A percentile compares a stretch with the other conserved stretches of the same genome.
phyloP scores from a whole-genome alignment of 2,113 vertebrate genomes.

The Menidia beryllina region DNA sequence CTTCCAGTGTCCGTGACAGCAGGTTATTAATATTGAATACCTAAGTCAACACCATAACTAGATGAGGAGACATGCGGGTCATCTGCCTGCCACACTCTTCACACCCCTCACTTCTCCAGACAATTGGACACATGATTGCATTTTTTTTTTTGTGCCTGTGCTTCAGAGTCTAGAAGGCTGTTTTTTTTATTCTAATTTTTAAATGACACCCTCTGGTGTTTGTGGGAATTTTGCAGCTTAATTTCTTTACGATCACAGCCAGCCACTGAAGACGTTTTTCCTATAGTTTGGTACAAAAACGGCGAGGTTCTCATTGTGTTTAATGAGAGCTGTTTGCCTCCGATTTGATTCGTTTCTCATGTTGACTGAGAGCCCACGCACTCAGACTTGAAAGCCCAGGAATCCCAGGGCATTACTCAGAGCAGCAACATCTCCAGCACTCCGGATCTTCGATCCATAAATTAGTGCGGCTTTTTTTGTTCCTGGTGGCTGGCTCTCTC shows the following conservation, averaged over 20 bases:
- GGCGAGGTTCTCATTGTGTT: slow-evolving; percentile 25
- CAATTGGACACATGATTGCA: slow-evolving; percentile 46
- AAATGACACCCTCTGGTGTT: not conserved
- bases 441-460: slow-evolving; percentile 62
- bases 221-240: not conserved
- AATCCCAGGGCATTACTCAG: slow-evolving; percentile 59
- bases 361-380: slow-evolving; percentile 44
- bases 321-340: slow-evolving; percentile 27
- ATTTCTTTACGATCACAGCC: not conserved
- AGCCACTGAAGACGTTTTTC: slow-evolving; percentile 3
- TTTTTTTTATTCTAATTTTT: too few relatives aligned
- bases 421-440: slow-evolving; percentile 56
- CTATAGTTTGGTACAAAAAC: not conserved
- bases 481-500: slow-evolving; percentile 63
- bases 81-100: slow-evolving; percentile 35
- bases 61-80: slow-evolving; percentile 62
- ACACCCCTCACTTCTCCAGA: slow-evolving; percentile 24
- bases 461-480: slow-evolving; percentile 60
- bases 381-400: slow-evolving; percentile 58
- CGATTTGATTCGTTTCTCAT: slow-evolving; percentile 39
- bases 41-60: slow-evolving; percentile 61
- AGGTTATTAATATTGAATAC: slow-evolving; percentile 76
- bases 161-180: too few relatives aligned
- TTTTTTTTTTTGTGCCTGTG: too few relatives aligned
- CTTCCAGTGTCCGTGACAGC: slow-evolving; percentile 76